Base-by-base conservation (phyloP, 2,113 vertebrate species). In the Protomyctophum bolini region DNA sequence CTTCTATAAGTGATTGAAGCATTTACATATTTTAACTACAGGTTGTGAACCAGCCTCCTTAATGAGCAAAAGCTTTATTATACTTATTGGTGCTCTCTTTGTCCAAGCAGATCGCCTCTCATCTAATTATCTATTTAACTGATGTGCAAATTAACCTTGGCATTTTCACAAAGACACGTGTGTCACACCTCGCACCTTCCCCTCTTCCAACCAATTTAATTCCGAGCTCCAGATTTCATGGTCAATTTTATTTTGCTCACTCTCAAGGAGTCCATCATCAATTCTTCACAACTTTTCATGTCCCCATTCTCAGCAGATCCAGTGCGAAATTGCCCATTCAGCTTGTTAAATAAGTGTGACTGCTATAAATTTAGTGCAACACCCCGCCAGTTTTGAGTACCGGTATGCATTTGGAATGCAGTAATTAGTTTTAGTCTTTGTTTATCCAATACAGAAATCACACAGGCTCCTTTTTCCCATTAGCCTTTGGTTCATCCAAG, bases 281-380 rank as follows among this genome's bases (percentile, higher is more conserved):
- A 92, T 93, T 92, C 89, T 91, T 92, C 91, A 89, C 89, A 93
- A 94, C 89, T 93, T 92, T 90, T 88, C 89, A 89, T 91, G 89
- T 92, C 84, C 75, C 79, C 86, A 91, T 92, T 93, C 91, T 92
- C 85, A 88, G 71, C 86, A 79, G 85, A 92, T 89, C 83, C 85
- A 65, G 89, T 92, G 90, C 83, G 70, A 93, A 93, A 92, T 93
- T 87, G 85, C 82, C 92, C 81, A 90, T 94, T 94, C 91, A 92
- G 86, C 83, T 86, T 76, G 71, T 81, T 86, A 91, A 94, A 93
- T 87, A 87, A 85, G 77, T 90, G 91, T 91, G 91, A 92, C 92
- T 66, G 86, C 82, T 85, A 73, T 88, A 89, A 87, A 92, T 88
- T 79, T 86, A 72, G 61, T 73, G 86, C 82, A 76, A 88, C 83